Conservation (phyloP, 2,113 vertebrate genomes). For the Tachysurus vachellii region DNA sequence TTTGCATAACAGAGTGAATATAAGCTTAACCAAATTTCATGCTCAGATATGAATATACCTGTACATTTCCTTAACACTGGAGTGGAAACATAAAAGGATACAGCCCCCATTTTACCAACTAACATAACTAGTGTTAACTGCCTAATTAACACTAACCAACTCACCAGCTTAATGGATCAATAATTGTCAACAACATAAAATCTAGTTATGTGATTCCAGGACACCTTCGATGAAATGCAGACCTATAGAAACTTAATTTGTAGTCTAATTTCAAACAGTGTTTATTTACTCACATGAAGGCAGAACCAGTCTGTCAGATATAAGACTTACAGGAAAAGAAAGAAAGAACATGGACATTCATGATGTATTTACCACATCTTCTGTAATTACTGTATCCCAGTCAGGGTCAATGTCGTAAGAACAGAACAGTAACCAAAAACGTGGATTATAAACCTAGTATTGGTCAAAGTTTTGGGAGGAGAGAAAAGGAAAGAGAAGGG, state of each 20-base stretch:
- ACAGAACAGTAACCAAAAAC: no score
- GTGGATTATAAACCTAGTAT: no score
- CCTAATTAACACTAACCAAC: background rate
- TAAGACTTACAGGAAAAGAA: background rate
- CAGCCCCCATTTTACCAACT: background rate
- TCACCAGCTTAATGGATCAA: background rate
- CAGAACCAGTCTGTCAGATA: background rate
- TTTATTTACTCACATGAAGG: background rate
- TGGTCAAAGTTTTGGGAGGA: background rate
- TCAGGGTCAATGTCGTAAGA: background rate
- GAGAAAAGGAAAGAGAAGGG: no score
- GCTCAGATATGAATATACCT: background rate
- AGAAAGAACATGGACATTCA: background rate
- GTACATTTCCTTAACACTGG: background rate
- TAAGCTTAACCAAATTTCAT: background rate
- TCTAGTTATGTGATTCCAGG: background rate
- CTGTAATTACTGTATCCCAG: background rate
- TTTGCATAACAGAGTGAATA: background rate
- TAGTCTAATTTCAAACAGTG: no score
- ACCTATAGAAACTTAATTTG: background rate
- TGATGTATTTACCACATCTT: background rate
- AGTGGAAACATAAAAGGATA: background rate
- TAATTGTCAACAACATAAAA: background rate
- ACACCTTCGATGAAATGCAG: background rate
- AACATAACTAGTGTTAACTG: background rate